These are phyloP conservation scores for Phaethon lepturus DNA, from an alignment of 2,113 vertebrate species.

Conservation along the genomic window DNA sequence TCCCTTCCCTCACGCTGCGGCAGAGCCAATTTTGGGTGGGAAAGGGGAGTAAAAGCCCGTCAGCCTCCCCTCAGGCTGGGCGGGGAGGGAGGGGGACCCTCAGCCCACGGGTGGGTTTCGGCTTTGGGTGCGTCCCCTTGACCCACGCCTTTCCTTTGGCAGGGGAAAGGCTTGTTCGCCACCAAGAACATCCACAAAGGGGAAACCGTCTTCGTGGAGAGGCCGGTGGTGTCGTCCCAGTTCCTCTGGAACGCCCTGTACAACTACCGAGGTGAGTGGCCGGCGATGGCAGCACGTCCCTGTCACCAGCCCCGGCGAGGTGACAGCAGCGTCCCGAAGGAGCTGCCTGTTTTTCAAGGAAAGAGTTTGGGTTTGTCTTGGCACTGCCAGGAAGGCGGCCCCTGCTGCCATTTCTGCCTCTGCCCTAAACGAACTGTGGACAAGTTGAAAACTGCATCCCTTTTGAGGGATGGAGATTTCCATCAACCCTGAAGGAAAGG, in stretches of 20 bases:
- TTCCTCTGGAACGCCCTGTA: slow-evolving; percentile 97
- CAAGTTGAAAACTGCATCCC: too few species aligned
- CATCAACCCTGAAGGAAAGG: not conserved
- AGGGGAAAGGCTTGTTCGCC: slow-evolving; percentile 95
- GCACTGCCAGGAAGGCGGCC: fast-evolving
- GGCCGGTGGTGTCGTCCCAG: slow-evolving; percentile 89
- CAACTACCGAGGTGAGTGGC: slow-evolving; percentile 89
- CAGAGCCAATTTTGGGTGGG: fast-evolving
- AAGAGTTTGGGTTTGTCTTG: not conserved
- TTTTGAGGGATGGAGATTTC: not conserved
- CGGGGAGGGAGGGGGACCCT: not conserved
- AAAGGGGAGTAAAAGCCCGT: fast-evolving
- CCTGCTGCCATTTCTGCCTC: not conserved
- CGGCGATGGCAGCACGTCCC: fast-evolving
- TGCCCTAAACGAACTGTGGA: fast-evolving
- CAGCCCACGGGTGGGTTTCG: not conserved
- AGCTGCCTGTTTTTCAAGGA: fast-evolving
- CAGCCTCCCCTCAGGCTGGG: not conserved
- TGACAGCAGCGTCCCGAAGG: fast-evolving
- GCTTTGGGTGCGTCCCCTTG: not conserved
- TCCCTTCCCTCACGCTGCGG: not conserved
- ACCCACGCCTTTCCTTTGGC: not conserved
- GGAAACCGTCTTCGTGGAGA: slow-evolving; percentile 89
- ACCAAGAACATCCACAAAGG: slow-evolving; percentile 88
- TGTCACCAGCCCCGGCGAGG: fast-evolving